phyloP scores from a whole-genome alignment of 2,797 vertebrate species.

The Poecilia velifera region DNA sequence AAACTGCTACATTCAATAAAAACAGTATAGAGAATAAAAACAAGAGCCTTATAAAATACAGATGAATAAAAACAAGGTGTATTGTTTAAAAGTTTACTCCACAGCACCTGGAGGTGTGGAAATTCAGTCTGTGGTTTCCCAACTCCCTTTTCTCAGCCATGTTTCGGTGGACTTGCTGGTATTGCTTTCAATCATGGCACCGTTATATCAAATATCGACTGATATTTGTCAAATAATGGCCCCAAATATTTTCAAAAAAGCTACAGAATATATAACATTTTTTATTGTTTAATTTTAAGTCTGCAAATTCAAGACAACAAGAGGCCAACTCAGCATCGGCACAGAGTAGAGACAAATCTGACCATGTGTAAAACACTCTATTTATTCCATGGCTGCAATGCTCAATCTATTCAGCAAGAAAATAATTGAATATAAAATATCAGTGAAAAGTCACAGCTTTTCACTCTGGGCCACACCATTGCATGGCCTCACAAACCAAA shows the following conservation, averaged over 20 bases:
- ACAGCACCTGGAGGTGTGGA: not conserved
- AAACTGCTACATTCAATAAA: too few species aligned
- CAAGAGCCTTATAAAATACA: too few species aligned
- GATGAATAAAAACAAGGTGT: too few species aligned
- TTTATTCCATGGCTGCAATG: conserved; percentile 58
- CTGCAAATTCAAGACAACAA: conserved; percentile 26
- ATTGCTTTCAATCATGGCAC: not conserved
- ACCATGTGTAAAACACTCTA: conserved; percentile 65
- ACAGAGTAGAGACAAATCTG: conserved; percentile 54
- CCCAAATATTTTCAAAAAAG: not conserved
- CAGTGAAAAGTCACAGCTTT: conserved; percentile 57
- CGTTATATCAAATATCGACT: not conserved
- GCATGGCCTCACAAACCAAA: conserved; percentile 37
- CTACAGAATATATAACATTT: not conserved
- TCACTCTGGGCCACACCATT: conserved; percentile 11
- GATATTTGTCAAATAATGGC: not conserved
- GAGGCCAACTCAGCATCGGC: conserved; percentile 29
- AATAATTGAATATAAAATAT: conserved; percentile 76
- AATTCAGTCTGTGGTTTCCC: not conserved
- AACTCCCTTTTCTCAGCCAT: not conserved
- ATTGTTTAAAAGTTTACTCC: not conserved
- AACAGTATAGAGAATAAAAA: too few species aligned
- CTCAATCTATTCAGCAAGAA: conserved; percentile 58
- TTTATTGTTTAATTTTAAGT: conserved; percentile 7
- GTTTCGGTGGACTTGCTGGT: not conserved